Evolutionary conservation across 2,888 invertebrate genomes (phyloP), one percentile per base, ranked within the genome.

Genomic region (Macropis europaea): DNA sequence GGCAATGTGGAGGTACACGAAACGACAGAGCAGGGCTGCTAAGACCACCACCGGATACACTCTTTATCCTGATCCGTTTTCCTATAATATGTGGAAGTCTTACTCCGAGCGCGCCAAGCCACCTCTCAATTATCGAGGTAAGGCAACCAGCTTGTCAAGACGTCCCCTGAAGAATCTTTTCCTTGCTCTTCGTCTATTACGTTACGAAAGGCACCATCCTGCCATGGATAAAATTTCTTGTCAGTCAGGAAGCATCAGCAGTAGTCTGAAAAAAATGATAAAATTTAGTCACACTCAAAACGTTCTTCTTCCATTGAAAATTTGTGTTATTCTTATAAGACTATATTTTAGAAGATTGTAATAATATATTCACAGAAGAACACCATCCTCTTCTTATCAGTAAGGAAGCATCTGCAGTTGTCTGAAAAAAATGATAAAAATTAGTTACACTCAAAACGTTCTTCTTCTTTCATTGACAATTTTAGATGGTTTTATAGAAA

Each of bases 1-100:
- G 69, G 95, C 95, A 7, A 97, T 97, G 96, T 97, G 97, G 97
- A 94, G 95, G 89, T 96, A 96, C 91, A 97, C 96, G 13, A 96
- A 96, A 90, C 91, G 97, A 67, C 97, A 97, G 90, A 96, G 96
- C 50, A 92, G 97, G 36, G 95, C 96, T 13, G 95, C 96, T 4
- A 96, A 97, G 90, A 94, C 95, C 77, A 95, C 96, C 85, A 97
- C 97, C 90, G 96, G 62, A 53, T 73, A 67, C n/a, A 34, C 78
- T 11, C 40, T 79, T 34, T 79, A 73, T 36, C 40, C 70, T 54
- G 96, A 96, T 87, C 96, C 96, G 0, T 95, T 96, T 83, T 93
- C 94, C 77, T 95, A 95, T 89, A 96, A 96, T 90, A 92, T 95
- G 82, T 96, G 96, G 96, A 94, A 95, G 4, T 94, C 94, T 1